Conservation (phyloP, 37 sponge, comb jelly and placozoan genomes). For the Ianthella basta region DNA sequence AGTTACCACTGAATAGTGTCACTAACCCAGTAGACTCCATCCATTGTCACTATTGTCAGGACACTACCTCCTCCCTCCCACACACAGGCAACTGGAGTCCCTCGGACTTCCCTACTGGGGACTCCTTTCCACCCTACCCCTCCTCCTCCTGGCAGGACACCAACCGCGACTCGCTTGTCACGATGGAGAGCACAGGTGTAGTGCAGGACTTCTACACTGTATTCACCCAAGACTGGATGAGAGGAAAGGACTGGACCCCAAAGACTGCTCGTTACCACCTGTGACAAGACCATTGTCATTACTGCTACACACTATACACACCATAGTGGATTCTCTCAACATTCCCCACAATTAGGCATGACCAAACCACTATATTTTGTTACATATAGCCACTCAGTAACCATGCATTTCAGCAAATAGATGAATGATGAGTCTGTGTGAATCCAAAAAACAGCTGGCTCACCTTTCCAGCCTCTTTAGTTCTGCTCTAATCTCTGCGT, state of each 20-base stretch:
- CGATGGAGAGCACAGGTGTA: conserved; percentile 38
- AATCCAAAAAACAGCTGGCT: not conserved
- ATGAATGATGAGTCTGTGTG: too few relatives aligned
- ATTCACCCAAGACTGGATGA: conserved; percentile 62
- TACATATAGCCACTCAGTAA: not conserved
- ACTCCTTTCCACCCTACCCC: conserved; percentile 43
- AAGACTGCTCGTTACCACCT: not conserved
- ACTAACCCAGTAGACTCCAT: too few relatives aligned
- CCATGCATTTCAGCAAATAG: not conserved
- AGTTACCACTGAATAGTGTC: too few relatives aligned
- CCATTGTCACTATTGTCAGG: too few relatives aligned
- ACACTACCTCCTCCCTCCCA: not conserved
- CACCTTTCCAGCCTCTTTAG: conserved; percentile 77
- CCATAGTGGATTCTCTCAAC: not conserved
- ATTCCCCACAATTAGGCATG: too few relatives aligned
- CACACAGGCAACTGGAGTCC: conserved; percentile 89
- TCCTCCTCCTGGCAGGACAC: conserved; percentile 29
- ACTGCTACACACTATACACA: not conserved
- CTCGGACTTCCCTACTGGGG: conserved; percentile 72
- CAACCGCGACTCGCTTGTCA: conserved; percentile 75
- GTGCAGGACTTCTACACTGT: conserved; percentile 58
- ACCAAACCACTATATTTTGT: too few relatives aligned
- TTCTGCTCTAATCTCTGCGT: conserved; percentile 76
- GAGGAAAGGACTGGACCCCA: conserved; percentile 70
- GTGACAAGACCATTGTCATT: too few relatives aligned